phyloP scores from a whole-genome alignment of 2,888 invertebrate genomes.

The Sepiola atlantica region DNA sequence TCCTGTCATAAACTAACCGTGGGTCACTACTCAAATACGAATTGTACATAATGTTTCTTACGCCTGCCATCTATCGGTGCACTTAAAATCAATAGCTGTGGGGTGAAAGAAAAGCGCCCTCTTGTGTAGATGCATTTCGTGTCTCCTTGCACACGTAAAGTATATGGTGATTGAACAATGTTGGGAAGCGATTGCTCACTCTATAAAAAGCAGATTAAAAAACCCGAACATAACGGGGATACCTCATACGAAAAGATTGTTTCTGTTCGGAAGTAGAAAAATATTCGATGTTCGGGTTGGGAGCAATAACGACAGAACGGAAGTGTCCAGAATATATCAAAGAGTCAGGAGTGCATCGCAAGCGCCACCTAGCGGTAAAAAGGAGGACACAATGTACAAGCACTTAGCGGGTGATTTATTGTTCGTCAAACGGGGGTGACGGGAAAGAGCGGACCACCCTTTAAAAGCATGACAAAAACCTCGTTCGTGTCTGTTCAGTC shows the following conservation, averaged over 20 bases:
- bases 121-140: neutral
- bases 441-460: neutral
- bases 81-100: neutral
- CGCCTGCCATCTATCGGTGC: neutral
- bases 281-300: neutral
- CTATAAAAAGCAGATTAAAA: neutral
- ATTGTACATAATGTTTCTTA: neutral
- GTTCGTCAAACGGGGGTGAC: neutral
- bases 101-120: neutral
- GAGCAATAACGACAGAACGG: neutral
- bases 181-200: neutral
- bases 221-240: neutral
- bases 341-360: neutral
- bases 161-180: neutral
- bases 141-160: neutral
- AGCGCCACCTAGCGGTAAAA: neutral
- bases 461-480: conserved; percentile 32
- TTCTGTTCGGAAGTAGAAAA: neutral
- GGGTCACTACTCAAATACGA: neutral
- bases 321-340: conserved; percentile 6
- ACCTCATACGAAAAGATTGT: neutral
- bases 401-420: conserved; percentile 7
- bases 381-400: neutral
- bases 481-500: neutral
- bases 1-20: neutral